A percentile compares a stretch with the other conserved stretches of the same genome.
Evolutionary conservation across 2,888 invertebrate species (phyloP).

Genomic region (Meta bourneti): DNA sequence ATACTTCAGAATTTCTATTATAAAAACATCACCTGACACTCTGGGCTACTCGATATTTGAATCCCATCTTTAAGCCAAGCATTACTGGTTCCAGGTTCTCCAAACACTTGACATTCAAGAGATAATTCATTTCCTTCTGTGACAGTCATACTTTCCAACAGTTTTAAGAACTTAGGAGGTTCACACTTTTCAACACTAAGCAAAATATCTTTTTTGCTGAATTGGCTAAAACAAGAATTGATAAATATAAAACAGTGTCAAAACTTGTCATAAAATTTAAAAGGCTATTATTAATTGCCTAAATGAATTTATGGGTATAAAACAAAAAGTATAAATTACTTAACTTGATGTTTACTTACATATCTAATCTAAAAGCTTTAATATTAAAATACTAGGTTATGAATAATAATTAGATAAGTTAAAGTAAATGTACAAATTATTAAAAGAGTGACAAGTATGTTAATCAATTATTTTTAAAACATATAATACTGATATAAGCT

Average conservation of each 20-base stretch:
- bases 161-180: conserved; percentile 86
- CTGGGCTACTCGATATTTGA: conserved; percentile 8
- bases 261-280: background rate
- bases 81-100: conserved; percentile 86
- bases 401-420: no score
- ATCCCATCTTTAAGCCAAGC: conserved; percentile 87
- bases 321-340: no score
- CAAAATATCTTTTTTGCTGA: conserved; percentile 68
- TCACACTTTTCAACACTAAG: conserved; percentile 76
- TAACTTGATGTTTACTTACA: no score
- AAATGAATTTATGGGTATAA: no score
- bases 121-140: conserved; percentile 87
- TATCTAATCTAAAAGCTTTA: no score
- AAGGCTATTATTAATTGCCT: no score
- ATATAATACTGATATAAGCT: no score
- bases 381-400: no score
- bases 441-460: no score
- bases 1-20: no score
- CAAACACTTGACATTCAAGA: conserved; percentile 86
- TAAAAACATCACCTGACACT: conserved; percentile 42
- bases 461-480: no score
- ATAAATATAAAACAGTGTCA: background rate
- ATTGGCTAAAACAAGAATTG: conserved; percentile 40
- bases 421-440: no score
- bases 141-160: conserved; percentile 87